phyloP scores from a whole-genome alignment of 2,113 vertebrate species.

The Zosterops hypoxanthus region DNA sequence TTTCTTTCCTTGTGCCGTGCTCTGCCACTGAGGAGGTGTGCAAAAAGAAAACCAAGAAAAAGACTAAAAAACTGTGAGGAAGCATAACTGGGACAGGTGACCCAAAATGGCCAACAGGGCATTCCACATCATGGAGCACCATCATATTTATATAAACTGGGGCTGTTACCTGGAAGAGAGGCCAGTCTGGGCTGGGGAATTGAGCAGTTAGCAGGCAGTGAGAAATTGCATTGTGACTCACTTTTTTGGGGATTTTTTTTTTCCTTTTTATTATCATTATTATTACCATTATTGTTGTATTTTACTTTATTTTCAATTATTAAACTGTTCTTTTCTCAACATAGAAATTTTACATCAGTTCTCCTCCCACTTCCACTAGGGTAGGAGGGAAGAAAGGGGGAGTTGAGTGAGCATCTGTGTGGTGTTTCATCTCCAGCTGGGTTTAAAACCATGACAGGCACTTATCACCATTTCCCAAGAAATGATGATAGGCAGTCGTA shows the following conservation, averaged over 20 bases:
- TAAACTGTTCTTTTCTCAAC: not conserved
- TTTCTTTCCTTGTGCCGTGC: not conserved
- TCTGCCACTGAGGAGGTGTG: not conserved
- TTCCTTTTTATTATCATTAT: fast-evolving
- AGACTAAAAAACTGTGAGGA: not conserved
- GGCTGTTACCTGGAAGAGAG: not conserved
- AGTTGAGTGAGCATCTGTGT: not conserved
- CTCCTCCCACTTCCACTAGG: not conserved
- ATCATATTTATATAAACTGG: not conserved
- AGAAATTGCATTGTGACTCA: not conserved
- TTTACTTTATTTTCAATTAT: not conserved
- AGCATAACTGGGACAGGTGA: not conserved
- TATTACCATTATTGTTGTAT: not conserved
- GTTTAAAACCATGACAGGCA: not conserved
- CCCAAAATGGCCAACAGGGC: not conserved
- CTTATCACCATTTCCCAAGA: not conserved
- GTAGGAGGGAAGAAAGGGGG: not conserved
- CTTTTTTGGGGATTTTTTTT: fast-evolving
- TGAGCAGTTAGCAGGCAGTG: not conserved
- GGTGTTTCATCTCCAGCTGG: not conserved
- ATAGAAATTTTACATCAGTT: not conserved
- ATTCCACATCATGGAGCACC: not conserved
- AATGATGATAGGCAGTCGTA: fast-evolving
- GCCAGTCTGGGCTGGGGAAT: not conserved
- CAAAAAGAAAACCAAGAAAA: not conserved